These are phyloP conservation scores for Ctenicera cuprea DNA, from an alignment of 2,888 invertebrate genomes.

Conservation along the genomic window DNA sequence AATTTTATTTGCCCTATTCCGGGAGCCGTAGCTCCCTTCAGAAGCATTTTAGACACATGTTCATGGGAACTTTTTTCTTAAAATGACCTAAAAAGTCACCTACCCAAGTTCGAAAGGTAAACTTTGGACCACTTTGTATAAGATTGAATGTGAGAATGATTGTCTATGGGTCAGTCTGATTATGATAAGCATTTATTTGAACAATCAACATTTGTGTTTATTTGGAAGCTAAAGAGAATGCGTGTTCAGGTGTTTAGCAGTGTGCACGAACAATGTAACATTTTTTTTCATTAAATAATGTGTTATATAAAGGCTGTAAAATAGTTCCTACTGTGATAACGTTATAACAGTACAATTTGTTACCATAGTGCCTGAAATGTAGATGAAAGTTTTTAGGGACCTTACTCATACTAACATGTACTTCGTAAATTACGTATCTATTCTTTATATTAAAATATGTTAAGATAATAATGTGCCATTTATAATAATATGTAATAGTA, in stretches of 20 bases:
- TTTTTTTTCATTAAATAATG: slow-evolving; percentile 4
- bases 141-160: too few relatives aligned
- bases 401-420: not conserved
- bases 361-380: slow-evolving; percentile 41
- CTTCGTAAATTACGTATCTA: not conserved
- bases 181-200: too few relatives aligned
- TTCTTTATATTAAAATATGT: slow-evolving; percentile 3
- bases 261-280: not conserved
- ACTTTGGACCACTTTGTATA: too few relatives aligned
- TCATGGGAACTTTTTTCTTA: too few relatives aligned
- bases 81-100: too few relatives aligned
- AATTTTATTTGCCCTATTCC: too few relatives aligned
- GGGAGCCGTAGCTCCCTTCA: too few relatives aligned
- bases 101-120: too few relatives aligned
- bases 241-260: not conserved
- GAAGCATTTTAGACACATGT: too few relatives aligned
- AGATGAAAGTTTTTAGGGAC: not conserved
- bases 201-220: too few relatives aligned
- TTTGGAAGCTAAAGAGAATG: not conserved
- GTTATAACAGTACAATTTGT: slow-evolving; percentile 41
- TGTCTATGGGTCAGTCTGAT: too few relatives aligned
- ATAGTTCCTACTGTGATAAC: slow-evolving; percentile 41
- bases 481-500: slow-evolving; percentile 1
- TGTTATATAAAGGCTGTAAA: slow-evolving; percentile 35
- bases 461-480: not conserved